These are phyloP conservation scores for Mirza zaza DNA, from an alignment of 2,113 vertebrate genomes.

Conservation along the genomic window DNA sequence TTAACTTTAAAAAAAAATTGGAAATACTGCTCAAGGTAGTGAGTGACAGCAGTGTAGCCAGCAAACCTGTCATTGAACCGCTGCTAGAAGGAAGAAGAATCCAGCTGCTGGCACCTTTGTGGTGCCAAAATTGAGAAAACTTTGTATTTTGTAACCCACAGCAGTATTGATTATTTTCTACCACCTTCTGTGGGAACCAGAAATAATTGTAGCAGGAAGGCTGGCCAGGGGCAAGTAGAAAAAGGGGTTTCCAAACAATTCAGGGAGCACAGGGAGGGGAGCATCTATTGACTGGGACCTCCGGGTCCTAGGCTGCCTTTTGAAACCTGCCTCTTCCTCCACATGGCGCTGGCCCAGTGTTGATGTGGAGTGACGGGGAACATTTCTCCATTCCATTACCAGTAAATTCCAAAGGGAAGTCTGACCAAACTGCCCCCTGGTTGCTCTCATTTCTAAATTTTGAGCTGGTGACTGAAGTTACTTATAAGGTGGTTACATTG, in stretches of 20 bases:
- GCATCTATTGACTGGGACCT: not conserved
- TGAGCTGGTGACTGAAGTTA: not conserved
- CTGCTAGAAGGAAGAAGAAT: not conserved
- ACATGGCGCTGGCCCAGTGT: not conserved
- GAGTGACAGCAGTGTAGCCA: not conserved
- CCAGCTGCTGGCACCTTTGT: not conserved
- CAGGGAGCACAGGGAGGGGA: not conserved
- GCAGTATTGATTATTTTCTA: slow-evolving; percentile 55
- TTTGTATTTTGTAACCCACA: slow-evolving; percentile 34
- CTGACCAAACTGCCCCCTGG: not conserved
- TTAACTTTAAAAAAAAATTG: not conserved
- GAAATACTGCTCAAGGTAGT: not conserved
- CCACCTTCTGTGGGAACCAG: slow-evolving; percentile 38
- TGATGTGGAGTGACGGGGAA: not conserved
- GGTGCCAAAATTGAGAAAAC: not conserved
- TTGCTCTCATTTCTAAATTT: slow-evolving; percentile 30
- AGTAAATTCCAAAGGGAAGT: not conserved
- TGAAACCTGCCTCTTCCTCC: not conserved
- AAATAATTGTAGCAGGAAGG: slow-evolving; percentile 46
- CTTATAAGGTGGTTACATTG: not conserved
- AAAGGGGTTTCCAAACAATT: slow-evolving; percentile 9
- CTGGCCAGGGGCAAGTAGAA: not conserved
- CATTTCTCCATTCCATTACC: not conserved
- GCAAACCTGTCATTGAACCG: not conserved
- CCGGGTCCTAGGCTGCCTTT: not conserved